A percentile compares a stretch with the other conserved stretches of the same genome.
phyloP scores from a whole-genome alignment of 2,888 invertebrate species.

The Raillietiella orientalis region DNA sequence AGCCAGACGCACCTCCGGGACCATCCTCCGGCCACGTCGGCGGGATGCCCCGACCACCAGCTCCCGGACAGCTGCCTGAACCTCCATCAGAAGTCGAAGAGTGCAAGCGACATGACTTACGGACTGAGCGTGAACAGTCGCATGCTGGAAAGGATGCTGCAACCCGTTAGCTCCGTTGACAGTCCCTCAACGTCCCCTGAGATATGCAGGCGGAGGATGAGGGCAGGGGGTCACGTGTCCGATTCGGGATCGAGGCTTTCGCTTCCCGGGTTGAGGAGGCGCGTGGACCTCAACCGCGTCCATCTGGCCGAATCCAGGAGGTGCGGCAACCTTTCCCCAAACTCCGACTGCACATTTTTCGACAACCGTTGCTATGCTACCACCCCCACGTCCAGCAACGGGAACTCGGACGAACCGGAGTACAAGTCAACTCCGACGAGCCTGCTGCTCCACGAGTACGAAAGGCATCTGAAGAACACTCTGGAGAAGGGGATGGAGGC shows the following conservation, averaged over 20 bases:
- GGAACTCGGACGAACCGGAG: constrained; percentile 21
- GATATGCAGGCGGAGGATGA: constrained; percentile 6
- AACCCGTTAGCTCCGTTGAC: constrained; percentile 20
- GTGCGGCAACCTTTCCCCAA: constrained; percentile 32
- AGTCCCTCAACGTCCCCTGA: constrained; percentile 6
- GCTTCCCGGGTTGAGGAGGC: no score
- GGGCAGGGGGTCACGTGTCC: no score
- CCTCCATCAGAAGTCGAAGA: no score
- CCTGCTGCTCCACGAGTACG: constrained; percentile 54
- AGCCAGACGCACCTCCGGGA: no score
- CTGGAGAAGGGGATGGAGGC: constrained; percentile 82
- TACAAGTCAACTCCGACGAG: constrained; percentile 38
- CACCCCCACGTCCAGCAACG: constrained; percentile 63
- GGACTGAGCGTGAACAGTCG: constrained; percentile 29
- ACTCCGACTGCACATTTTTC: constrained; percentile 72
- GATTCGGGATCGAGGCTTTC: no score
- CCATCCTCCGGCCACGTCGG: no score
- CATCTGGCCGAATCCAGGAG: constrained; percentile 12
- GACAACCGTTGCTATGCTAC: constrained; percentile 87
- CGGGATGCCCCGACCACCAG: no score
- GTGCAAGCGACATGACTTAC: constrained; percentile 3
- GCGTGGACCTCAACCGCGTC: neutral
- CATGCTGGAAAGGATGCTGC: constrained; percentile 70
- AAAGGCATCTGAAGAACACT: constrained; percentile 72
- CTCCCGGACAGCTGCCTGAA: no score